A percentile compares a stretch with the other conserved stretches of the same genome.
Evolutionary conservation across 2,888 invertebrate genomes (phyloP).

Genomic region (Chaitophorus viminalis): DNA sequence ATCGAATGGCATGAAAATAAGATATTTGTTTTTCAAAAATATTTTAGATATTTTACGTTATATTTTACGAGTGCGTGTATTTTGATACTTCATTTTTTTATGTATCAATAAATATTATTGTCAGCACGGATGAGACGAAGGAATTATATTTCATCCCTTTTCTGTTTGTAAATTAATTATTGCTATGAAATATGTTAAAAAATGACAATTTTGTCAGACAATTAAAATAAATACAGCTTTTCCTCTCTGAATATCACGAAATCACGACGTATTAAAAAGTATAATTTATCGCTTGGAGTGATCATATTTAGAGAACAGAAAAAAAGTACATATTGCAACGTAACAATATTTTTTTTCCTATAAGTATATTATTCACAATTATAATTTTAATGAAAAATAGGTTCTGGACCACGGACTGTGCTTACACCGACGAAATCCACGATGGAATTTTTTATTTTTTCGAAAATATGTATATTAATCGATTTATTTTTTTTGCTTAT

Average conservation of each 20-base stretch:
- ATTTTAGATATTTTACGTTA: not conserved
- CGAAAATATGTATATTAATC: not conserved
- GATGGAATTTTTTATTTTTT: not conserved
- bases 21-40: not conserved
- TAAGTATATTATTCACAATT: not conserved
- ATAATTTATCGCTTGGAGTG: not conserved
- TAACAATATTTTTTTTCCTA: not conserved
- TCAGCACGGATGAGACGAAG: not conserved
- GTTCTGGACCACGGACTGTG: not conserved
- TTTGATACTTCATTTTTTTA: not conserved
- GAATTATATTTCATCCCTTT: not conserved
- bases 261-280: not conserved
- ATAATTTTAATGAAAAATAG: not conserved
- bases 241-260: not conserved
- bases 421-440: too few relatives aligned
- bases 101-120: not conserved
- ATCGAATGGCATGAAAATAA: too few relatives aligned
- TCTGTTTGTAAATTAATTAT: conserved; percentile 2
- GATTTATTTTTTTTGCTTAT: not conserved
- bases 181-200: not conserved
- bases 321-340: not conserved
- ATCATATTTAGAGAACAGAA: not conserved
- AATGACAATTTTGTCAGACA: not conserved
- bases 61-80: not conserved
- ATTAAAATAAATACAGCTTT: not conserved